Evolutionary conservation across 2,113 vertebrate genomes (phyloP).

Genomic region (Pterophyllum scalare): DNA sequence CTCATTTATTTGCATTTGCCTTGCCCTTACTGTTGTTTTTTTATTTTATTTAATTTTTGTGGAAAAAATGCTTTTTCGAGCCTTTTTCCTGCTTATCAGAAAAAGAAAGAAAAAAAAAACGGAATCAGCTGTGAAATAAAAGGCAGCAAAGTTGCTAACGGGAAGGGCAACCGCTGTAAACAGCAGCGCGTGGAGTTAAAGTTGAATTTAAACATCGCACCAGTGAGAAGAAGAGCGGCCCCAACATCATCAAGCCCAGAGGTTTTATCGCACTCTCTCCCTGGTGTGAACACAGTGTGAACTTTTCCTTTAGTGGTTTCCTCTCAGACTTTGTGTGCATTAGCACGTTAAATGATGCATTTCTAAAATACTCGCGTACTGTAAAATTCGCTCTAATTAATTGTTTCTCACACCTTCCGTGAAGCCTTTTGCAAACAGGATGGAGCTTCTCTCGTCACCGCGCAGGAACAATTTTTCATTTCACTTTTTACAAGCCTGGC

Average conservation of each 20-base stretch:
- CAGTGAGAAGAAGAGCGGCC: neutral
- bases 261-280: neutral
- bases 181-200: neutral
- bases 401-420: neutral
- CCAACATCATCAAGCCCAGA: neutral
- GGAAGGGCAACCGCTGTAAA: neutral
- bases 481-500: neutral
- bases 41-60: neutral
- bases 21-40: neutral
- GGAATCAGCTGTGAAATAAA: neutral
- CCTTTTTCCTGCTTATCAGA: neutral
- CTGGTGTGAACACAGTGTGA: slow-evolving; percentile 9
- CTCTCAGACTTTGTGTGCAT: neutral
- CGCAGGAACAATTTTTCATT: neutral
- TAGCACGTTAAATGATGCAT: slow-evolving; percentile 25
- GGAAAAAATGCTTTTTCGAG: neutral
- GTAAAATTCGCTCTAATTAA: slow-evolving; percentile 7
- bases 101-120: too few species aligned
- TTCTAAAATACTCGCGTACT: neutral
- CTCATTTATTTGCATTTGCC: neutral
- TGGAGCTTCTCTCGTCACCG: neutral
- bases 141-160: neutral
- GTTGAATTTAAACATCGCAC: neutral
- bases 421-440: neutral
- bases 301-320: neutral